Conservation (phyloP, 2,113 vertebrate species). For the Ramphastos sulfuratus region DNA sequence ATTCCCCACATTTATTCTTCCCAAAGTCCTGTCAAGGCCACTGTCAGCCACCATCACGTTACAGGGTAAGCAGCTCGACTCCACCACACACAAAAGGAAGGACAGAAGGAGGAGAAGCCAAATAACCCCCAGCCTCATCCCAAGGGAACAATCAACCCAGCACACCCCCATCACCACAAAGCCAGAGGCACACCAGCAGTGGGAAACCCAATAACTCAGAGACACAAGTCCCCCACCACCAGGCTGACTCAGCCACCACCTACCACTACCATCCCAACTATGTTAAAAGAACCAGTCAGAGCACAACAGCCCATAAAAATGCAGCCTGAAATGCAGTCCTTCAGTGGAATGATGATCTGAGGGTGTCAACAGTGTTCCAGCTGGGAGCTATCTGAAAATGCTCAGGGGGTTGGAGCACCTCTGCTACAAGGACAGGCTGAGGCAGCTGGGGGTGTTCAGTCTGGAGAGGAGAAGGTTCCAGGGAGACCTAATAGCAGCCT, state of each 20-base stretch:
- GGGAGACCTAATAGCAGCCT: no score
- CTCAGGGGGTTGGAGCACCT: no score
- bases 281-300: no score
- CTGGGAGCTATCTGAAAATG: no score
- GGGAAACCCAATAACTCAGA: not conserved
- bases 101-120: rapidly evolving
- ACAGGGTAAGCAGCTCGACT: not conserved
- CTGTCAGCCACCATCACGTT: not conserved
- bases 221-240: not conserved
- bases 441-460: no score
- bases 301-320: no score
- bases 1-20: not conserved
- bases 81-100: not conserved
- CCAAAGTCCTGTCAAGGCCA: not conserved
- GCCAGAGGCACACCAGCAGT: not conserved
- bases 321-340: no score
- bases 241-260: not conserved
- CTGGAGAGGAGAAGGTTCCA: no score
- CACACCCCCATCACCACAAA: not conserved
- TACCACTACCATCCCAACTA: no score
- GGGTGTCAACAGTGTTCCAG: no score
- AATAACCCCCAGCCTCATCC: not conserved
- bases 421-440: no score
- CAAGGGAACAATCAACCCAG: not conserved
- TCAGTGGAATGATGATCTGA: no score